A percentile compares a stretch with the other conserved stretches of the same genome.
Evolutionary conservation across 2,113 vertebrate genomes (phyloP).

Genomic region (Oostethus manadensis): DNA sequence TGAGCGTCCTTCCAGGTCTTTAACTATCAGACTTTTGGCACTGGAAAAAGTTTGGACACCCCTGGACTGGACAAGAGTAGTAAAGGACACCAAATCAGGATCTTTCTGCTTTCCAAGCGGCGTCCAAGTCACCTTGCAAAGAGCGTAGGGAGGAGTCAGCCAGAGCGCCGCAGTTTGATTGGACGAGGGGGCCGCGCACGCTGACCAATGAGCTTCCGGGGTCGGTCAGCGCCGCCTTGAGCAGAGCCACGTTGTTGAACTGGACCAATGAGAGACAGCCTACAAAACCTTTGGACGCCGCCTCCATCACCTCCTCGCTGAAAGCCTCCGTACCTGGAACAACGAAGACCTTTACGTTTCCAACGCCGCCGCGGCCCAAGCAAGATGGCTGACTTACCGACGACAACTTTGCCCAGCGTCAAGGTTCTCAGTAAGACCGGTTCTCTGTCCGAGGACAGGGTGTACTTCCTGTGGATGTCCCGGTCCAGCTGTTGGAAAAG

Average conservation of each 20-base stretch:
- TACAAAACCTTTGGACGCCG: conserved; percentile 79
- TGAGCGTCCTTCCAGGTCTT: too few species aligned
- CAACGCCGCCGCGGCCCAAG: background rate
- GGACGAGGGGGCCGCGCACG: conserved; percentile 76
- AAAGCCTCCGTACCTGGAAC: conserved; percentile 72
- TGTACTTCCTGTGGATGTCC: conserved; percentile 82
- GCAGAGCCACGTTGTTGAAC: conserved; percentile 85
- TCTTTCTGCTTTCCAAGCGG: too few species aligned
- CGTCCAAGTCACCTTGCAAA: conserved; percentile 89
- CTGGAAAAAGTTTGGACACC: too few species aligned
- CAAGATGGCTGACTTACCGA: conserved; percentile 71
- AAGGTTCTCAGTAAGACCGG: conserved; percentile 84
- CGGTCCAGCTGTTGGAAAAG: conserved; percentile 83
- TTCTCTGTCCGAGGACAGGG: conserved; percentile 82
- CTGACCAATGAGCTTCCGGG: conserved; percentile 75
- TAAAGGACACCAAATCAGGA: too few species aligned
- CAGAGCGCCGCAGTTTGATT: conserved; percentile 78
- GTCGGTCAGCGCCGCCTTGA: conserved; percentile 88
- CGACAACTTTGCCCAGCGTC: conserved; percentile 87
- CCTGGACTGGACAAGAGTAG: too few species aligned
- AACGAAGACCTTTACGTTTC: conserved; percentile 14
- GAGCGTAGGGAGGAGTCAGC: conserved; percentile 77
- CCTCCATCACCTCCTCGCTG: conserved; percentile 76
- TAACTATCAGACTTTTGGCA: too few species aligned
- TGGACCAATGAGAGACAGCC: conserved; percentile 93